Evolutionary conservation across 2,888 invertebrate species (phyloP).

Genomic region (Euzetes globulus): DNA sequence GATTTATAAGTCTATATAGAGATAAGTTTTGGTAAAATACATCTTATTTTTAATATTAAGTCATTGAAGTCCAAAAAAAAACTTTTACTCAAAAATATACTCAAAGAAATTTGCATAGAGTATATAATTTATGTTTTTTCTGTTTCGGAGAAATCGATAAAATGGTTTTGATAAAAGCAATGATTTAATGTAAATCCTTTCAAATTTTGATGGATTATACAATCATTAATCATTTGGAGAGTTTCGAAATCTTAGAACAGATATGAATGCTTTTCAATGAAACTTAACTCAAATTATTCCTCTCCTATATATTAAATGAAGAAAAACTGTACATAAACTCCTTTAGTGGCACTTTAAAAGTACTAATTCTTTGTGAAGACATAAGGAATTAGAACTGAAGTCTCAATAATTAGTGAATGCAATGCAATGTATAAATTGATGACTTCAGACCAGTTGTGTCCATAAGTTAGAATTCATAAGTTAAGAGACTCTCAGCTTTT

Average conservation of each 20-base stretch:
- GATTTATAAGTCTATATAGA: too few relatives aligned
- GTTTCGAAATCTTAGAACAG: constrained; percentile 7
- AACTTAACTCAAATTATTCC: not conserved
- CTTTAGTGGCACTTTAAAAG: too few relatives aligned
- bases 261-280: constrained; percentile 2
- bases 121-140: constrained; percentile 8
- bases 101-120: constrained; percentile 2
- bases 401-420: too few relatives aligned
- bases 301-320: not conserved
- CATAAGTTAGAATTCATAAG: too few relatives aligned
- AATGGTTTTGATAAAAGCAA: constrained; percentile 9
- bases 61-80: not conserved
- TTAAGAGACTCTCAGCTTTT: too few relatives aligned
- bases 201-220: constrained; percentile 22
- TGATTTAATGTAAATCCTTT: not conserved
- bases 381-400: too few relatives aligned
- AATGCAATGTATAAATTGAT: too few relatives aligned
- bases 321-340: too few relatives aligned
- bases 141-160: not conserved
- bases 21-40: too few relatives aligned
- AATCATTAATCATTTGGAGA: constrained; percentile 4
- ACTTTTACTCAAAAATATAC: not conserved
- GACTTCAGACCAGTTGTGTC: too few relatives aligned
- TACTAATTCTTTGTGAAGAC: too few relatives aligned
- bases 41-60: too few relatives aligned